Base-by-base conservation (phyloP, 92 coral and sea anemone genomes). In the Phymanthus crucifer region DNA sequence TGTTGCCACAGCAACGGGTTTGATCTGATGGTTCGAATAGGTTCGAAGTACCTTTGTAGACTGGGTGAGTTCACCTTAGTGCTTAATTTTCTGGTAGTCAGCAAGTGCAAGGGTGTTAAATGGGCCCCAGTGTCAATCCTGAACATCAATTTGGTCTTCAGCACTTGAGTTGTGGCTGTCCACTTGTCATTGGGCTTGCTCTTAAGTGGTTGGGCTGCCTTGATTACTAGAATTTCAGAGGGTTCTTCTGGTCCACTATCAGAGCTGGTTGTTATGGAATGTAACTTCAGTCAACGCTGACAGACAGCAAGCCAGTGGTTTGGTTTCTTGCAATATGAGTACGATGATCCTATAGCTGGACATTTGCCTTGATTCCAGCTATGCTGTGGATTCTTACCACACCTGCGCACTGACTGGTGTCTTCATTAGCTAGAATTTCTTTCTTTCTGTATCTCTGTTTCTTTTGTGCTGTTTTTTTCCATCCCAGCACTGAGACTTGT, bases 381-480 rank as follows among this genome's bases (percentile, higher is more conserved):
- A 43, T 83, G 86, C 72, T 83, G 86, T 46, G 81, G 80, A 46
- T 83, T 80, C 75, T 66, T 81, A 23, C 73, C 73, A 73, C 84
- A 80, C 67, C 84, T 68, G 19, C 26, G 21, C 79, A 73, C 40
- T 52, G 65, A 47, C 13, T 47, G 57, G 57, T 37, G 40, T 37
- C 40, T 37, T 37, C 57, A 35, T 72, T 81, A 32, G 48, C 5
- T 10, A 4, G 21, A 38, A 6, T 10, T 34, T 32, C 47, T 70
- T 27, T 70, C 19, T 58, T 58, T 26, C 67, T 58, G n/a, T n/a
- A n/a, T 26, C 5, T 58, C 21, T 58, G 23, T 58, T 5, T 58
- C 67, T 58, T 58, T 76, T 76, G 52, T 43, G 70, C 33, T 56
- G 71, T 17, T 36, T 24, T 66, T 78, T 40, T 48, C 34, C n/a